Evolutionary conservation across 53 echinoderm and acorn worm species (phyloP).

Genomic region (Astropecten irregularis): DNA sequence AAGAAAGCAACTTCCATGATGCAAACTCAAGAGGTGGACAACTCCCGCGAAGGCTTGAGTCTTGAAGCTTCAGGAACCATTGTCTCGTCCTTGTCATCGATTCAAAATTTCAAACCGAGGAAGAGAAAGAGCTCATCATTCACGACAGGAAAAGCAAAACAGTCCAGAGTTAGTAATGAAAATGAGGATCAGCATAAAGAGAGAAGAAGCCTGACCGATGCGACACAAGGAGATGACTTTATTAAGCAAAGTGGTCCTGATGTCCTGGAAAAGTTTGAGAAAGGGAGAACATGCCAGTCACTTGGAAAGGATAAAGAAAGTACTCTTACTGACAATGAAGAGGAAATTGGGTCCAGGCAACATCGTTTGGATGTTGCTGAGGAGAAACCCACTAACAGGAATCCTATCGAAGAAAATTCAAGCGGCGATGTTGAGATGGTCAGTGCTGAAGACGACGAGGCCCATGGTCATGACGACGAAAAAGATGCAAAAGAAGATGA

Average conservation of each 20-base stretch:
- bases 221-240: no score
- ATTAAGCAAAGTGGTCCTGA: no score
- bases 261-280: no score
- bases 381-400: no score
- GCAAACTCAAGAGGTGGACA: not conserved
- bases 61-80: not conserved
- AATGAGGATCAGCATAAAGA: no score
- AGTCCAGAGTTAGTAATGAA: not conserved
- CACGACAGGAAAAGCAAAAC: constrained; percentile 11
- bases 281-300: no score
- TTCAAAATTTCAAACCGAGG: constrained; percentile 1
- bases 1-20: not conserved
- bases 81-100: not conserved
- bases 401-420: not conserved
- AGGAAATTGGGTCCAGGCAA: no score
- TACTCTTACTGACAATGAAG: no score
- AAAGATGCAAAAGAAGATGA: not conserved
- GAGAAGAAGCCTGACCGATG: no score
- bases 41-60: not conserved
- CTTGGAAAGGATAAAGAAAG: no score
- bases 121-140: constrained; percentile 30
- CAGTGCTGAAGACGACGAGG: constrained; percentile 39
- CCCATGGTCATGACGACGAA: not conserved
- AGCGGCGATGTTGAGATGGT: constrained; percentile 48
- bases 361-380: no score